These are phyloP conservation scores for Pogonomyrmex californicus DNA, from an alignment of 1,140 invertebrate species.

Conservation along the genomic window DNA sequence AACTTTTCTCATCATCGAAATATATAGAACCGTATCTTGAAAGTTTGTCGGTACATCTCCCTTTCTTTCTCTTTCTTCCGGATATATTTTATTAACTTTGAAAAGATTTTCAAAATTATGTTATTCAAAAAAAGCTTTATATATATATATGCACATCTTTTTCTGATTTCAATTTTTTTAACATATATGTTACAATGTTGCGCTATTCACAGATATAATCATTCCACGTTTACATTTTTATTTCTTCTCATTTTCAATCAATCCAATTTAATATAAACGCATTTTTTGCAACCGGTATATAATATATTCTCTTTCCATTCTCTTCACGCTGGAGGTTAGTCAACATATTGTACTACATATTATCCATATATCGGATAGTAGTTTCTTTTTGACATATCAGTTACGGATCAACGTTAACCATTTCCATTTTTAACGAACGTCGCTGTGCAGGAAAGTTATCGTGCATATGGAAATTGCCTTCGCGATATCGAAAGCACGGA, in stretches of 20 bases:
- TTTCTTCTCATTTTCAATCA: neutral
- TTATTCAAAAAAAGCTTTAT: neutral
- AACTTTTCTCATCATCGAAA: slow-evolving; percentile 30
- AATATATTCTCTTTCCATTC: neutral
- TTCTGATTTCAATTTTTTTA: neutral
- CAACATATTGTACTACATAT: neutral
- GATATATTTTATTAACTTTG: neutral
- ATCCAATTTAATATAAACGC: neutral
- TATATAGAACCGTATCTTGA: neutral
- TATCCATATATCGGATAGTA: neutral
- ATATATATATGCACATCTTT: neutral
- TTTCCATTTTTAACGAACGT: slow-evolving; percentile 24
- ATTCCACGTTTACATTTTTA: neutral
- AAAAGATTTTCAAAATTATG: neutral
- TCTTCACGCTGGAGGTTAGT: neutral
- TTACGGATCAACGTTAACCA: neutral
- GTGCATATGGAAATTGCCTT: slow-evolving; percentile 30
- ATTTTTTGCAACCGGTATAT: neutral
- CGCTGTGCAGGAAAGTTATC: slow-evolving; percentile 19
- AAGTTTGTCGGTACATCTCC: neutral
- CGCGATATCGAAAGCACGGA: slow-evolving; percentile 39
- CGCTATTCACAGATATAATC: neutral
- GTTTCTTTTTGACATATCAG: slow-evolving; percentile 11
- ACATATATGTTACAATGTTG: neutral
- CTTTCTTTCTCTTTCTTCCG: neutral